These are phyloP conservation scores for Drosophila aff. DNA, from an alignment of 1,140 invertebrate species.

Conservation along the genomic window DNA sequence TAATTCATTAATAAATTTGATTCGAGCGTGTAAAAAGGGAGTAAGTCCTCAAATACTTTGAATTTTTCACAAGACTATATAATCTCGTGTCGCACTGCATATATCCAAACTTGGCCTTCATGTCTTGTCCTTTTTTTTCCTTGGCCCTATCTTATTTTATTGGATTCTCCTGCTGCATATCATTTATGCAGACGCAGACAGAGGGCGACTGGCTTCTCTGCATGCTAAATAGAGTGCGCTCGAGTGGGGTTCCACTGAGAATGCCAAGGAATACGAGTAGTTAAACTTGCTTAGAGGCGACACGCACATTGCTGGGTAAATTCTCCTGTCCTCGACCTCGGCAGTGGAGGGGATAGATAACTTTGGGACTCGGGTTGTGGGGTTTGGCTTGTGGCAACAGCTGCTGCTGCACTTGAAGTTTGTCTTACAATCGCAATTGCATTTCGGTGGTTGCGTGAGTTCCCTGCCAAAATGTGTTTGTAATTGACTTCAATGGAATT, in stretches of 20 bases:
- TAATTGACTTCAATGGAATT: constrained; percentile 29
- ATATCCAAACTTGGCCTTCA: constrained; percentile 22
- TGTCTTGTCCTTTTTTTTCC: neutral
- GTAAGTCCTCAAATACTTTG: neutral
- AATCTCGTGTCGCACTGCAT: constrained; percentile 27
- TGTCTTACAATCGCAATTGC: constrained; percentile 39
- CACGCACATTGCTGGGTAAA: constrained; percentile 43
- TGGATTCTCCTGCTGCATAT: constrained; percentile 33
- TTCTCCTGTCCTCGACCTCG: constrained; percentile 10
- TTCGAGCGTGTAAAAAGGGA: neutral
- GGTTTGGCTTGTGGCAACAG: constrained; percentile 14
- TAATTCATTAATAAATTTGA: neutral
- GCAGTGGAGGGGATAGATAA: neutral
- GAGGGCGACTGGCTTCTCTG: constrained; percentile 46
- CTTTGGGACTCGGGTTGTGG: constrained; percentile 1
- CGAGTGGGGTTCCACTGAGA: constrained; percentile 13
- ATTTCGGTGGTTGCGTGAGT: constrained; percentile 32
- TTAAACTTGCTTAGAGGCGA: constrained; percentile 55
- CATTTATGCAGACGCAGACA: constrained; percentile 26
- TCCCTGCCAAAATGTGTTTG: constrained; percentile 31
- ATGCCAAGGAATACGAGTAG: constrained; percentile 46
- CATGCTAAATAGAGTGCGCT: constrained; percentile 59
- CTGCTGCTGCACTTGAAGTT: constrained; percentile 34
- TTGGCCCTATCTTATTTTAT: constrained; percentile 4
- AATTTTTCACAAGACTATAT: neutral